These are phyloP conservation scores for Bubo scandiacus DNA, from an alignment of 2,113 vertebrate genomes.

Conservation along the genomic window DNA sequence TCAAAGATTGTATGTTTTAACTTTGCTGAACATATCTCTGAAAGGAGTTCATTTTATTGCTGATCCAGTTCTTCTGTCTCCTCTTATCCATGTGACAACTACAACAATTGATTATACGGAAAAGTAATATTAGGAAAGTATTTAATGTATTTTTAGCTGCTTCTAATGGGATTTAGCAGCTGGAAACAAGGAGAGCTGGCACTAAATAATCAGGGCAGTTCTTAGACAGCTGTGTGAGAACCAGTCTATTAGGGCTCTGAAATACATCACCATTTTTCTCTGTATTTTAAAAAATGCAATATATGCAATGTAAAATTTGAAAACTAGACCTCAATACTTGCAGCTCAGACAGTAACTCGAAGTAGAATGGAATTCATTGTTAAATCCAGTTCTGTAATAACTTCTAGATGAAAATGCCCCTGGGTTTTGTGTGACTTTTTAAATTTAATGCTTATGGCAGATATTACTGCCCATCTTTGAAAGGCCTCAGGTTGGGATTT, in stretches of 20 bases:
- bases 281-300: not conserved
- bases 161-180: slow-evolving; percentile 53
- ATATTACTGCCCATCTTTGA: not conserved
- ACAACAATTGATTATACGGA: not conserved
- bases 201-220: slow-evolving; percentile 16
- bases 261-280: not conserved
- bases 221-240: slow-evolving; percentile 18
- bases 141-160: slow-evolving; percentile 47
- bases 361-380: not conserved
- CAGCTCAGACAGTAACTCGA: not conserved
- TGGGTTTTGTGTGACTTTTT: not conserved
- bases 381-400: not conserved
- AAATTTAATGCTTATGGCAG: not conserved
- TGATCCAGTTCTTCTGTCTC: not conserved
- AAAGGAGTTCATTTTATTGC: not conserved
- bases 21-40: not conserved
- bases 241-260: not conserved
- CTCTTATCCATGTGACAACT: not conserved
- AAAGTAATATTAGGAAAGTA: not conserved
- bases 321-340: not conserved
- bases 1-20: not conserved
- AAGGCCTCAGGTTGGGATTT: slow-evolving; percentile 1
- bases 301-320: not conserved
- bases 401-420: not conserved
- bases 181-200: slow-evolving; percentile 35